A percentile compares a stretch with the other conserved stretches of the same genome.
Evolutionary conservation across 2,888 invertebrate species (phyloP).

Genomic region (Pollenia griseotomentosa): DNA sequence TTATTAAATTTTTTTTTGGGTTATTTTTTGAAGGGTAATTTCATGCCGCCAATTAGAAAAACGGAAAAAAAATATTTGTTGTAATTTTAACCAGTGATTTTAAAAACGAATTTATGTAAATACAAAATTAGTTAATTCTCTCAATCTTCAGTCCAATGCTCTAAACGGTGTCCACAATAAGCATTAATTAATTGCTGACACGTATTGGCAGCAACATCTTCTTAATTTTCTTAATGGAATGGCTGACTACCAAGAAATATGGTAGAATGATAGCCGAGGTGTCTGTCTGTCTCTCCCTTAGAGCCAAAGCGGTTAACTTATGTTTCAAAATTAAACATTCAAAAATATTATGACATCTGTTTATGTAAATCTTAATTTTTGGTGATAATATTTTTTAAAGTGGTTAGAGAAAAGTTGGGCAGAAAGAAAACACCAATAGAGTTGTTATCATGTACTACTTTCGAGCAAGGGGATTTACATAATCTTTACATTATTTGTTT

Average conservation of each 20-base stretch:
- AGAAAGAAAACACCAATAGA: neutral
- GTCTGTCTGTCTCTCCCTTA: neutral
- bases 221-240: neutral
- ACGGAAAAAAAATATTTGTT: constrained; percentile 12
- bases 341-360: constrained; percentile 22
- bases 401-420: neutral
- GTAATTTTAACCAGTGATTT: neutral
- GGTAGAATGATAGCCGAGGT: neutral
- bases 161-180: neutral
- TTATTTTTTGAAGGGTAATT: no score
- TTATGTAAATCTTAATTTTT: neutral
- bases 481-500: constrained; percentile 41
- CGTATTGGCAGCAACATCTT: constrained; percentile 28
- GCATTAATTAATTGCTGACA: neutral
- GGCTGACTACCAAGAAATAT: neutral
- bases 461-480: constrained; percentile 35
- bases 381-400: neutral
- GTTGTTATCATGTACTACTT: neutral
- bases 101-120: constrained; percentile 10
- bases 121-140: constrained; percentile 16
- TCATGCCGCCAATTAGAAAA: no score
- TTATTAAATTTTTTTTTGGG: no score
- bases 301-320: constrained; percentile 18
- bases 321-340: constrained; percentile 1
- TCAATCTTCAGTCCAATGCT: constrained; percentile 1